Percentiles rank a stretch among this genome's conserved stretches.
phyloP scores from a whole-genome alignment of 2,113 vertebrate species.

The Epinephelus fuscoguttatus region DNA sequence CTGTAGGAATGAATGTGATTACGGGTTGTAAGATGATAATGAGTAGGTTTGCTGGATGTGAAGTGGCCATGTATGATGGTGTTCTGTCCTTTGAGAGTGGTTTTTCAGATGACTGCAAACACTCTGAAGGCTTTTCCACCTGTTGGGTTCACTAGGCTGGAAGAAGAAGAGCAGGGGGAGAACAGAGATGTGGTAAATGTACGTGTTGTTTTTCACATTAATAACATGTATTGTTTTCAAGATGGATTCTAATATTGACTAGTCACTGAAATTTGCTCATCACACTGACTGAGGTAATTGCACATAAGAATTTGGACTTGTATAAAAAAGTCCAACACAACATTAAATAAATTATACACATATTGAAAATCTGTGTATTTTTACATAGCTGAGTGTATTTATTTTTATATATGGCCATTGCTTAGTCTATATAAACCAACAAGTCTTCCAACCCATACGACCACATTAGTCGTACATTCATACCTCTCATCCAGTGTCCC shows the following conservation, averaged over 20 bases:
- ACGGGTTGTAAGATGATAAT: constrained; percentile 55
- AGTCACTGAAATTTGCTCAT: background rate
- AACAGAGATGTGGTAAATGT: background rate
- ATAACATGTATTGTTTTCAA: background rate
- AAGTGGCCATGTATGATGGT: constrained; percentile 47
- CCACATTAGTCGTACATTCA: too few relatives aligned
- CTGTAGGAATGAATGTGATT: constrained; percentile 58
- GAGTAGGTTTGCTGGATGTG: constrained; percentile 50
- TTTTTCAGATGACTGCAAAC: constrained; percentile 94
- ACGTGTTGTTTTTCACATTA: background rate
- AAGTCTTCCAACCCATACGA: too few relatives aligned
- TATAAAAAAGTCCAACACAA: background rate
- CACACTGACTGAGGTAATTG: background rate
- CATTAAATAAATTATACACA: too few relatives aligned
- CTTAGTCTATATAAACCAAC: too few relatives aligned
- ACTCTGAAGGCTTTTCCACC: constrained; percentile 96
- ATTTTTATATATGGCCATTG: too few relatives aligned
- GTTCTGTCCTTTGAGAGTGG: constrained; percentile 45
- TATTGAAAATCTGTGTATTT: too few relatives aligned
- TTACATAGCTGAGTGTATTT: background rate
- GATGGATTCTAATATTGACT: background rate
- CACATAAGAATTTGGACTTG: background rate
- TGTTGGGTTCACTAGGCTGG: constrained; percentile 92
- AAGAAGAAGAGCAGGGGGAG: constrained; percentile 42
- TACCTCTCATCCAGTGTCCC: too few relatives aligned